A percentile compares a stretch with the other conserved stretches of the same genome.
Conservation (phyloP, 2,888 invertebrate genomes). For the Cantharis rustica region DNA sequence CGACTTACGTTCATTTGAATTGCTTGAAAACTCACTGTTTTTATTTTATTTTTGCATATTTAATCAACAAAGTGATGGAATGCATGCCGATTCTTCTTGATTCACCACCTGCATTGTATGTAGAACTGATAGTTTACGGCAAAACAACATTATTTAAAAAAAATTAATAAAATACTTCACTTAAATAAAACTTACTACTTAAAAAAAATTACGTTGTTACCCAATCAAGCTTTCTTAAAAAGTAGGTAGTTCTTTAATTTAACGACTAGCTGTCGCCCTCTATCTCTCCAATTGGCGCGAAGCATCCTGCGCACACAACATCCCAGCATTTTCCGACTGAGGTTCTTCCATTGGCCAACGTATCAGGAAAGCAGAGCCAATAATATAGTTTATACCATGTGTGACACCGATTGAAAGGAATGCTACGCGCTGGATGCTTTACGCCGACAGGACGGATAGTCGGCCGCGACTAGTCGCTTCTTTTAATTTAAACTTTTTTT, state of each 20-base stretch:
- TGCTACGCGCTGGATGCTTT: not conserved
- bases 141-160: constrained; percentile 52
- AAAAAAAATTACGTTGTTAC: constrained; percentile 12
- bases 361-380: no score
- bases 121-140: constrained; percentile 47
- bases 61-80: not conserved
- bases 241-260: constrained; percentile 38
- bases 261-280: not conserved
- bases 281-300: not conserved
- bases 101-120: not conserved
- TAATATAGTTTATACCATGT: no score
- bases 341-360: no score
- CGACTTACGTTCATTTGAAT: not conserved
- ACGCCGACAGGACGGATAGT: not conserved
- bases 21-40: not conserved
- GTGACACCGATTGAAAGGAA: no score
- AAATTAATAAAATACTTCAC: constrained; percentile 28
- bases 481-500: not conserved
- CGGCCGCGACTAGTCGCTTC: not conserved
- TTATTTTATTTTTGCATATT: not conserved
- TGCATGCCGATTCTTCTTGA: not conserved
- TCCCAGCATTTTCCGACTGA: no score
- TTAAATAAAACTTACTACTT: constrained; percentile 11
- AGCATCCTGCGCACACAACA: not conserved
- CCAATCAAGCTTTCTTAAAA: constrained; percentile 41